phyloP scores from a whole-genome alignment of 2,888 invertebrate genomes.

The Pseudolycoriella hygida region DNA sequence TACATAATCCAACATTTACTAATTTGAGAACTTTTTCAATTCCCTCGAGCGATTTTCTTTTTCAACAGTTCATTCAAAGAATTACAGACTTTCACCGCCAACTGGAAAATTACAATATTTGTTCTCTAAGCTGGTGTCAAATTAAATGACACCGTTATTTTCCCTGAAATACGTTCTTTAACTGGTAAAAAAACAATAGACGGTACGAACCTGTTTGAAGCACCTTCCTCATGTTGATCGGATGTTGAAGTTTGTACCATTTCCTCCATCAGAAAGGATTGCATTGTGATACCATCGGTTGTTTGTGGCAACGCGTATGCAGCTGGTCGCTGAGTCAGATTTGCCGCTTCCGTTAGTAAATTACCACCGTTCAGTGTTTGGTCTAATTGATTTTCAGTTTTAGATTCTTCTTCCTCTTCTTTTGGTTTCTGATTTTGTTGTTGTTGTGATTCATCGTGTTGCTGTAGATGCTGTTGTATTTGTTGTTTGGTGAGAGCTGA shows the following conservation, averaged over 20 bases:
- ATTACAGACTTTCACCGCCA: no score
- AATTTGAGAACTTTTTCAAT: no score
- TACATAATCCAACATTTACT: no score
- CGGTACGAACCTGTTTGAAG: conserved; percentile 52
- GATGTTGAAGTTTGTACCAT: conserved; percentile 4
- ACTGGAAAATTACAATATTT: neutral
- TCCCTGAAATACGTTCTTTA: conserved; percentile 66
- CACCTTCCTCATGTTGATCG: conserved; percentile 11
- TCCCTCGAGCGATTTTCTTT: no score
- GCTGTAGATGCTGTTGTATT: conserved; percentile 3
- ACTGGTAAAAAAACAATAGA: conserved; percentile 90
- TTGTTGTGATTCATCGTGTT: neutral
- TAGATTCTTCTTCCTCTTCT: conserved; percentile 3
- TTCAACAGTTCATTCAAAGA: no score
- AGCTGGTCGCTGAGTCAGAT: conserved; percentile 31
- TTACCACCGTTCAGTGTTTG: conserved; percentile 8
- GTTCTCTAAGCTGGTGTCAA: conserved; percentile 69
- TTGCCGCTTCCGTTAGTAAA: conserved; percentile 21
- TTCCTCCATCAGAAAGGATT: conserved; percentile 76
- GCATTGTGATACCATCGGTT: conserved; percentile 60
- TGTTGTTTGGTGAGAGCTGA: conserved; percentile 13
- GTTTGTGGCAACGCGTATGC: conserved; percentile 47
- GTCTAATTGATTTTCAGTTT: conserved; percentile 1
- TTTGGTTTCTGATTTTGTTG: neutral
- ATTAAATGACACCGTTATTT: conserved; percentile 80